Percentiles rank a stretch among this genome's conserved stretches.
phyloP scores from a whole-genome alignment of 1,140 invertebrate species.

The Pantala flavescens region DNA sequence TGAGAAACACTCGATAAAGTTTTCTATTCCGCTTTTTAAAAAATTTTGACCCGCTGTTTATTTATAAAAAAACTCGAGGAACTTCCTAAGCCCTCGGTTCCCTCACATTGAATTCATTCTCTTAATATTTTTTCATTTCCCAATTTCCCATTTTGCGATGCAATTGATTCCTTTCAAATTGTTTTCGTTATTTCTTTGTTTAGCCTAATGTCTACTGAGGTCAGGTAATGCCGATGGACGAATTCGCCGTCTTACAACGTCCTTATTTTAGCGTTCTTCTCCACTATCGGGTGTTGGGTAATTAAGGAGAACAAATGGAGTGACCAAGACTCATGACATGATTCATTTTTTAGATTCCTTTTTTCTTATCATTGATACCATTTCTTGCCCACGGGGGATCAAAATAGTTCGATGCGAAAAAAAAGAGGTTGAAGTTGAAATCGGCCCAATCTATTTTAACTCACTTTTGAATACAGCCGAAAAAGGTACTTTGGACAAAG shows the following conservation, averaged over 20 bases:
- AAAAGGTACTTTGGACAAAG: background rate
- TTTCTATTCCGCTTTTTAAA: too few species aligned
- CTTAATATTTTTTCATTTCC: too few species aligned
- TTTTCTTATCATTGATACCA: background rate
- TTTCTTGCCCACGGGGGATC: background rate
- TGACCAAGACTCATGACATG: background rate
- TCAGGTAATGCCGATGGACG: too few species aligned
- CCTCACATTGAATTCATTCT: background rate
- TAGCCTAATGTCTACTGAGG: too few species aligned
- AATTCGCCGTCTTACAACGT: too few species aligned
- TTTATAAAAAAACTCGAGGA: background rate
- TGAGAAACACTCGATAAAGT: too few species aligned
- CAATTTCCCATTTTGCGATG: too few species aligned
- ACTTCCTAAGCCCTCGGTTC: background rate
- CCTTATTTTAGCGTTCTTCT: background rate
- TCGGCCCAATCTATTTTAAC: constrained; percentile 5
- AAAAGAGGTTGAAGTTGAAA: background rate
- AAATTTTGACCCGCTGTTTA: background rate
- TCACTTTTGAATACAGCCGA: background rate
- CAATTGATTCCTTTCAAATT: too few species aligned
- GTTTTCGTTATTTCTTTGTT: too few species aligned
- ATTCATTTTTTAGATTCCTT: background rate
- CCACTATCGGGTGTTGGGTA: background rate
- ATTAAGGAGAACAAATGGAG: background rate
- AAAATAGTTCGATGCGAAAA: background rate